Evolutionary conservation across 2,113 vertebrate species (phyloP).

Genomic region (Cyphomyrus plagiostoma): DNA sequence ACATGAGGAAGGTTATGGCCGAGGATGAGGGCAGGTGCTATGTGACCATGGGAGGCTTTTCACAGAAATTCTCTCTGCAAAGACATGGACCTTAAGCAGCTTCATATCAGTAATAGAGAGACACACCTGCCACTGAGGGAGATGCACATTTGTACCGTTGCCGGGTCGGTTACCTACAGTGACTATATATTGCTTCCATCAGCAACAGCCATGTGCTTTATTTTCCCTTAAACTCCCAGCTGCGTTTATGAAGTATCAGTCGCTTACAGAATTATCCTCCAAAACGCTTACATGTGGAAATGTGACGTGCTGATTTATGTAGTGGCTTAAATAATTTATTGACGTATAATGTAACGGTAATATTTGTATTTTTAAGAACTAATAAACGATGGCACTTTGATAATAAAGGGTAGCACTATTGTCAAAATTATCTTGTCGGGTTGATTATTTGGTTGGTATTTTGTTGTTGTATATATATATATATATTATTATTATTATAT

Average conservation of each 20-base stretch:
- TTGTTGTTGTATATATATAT: neutral
- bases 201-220: neutral
- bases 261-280: slow-evolving; percentile 1
- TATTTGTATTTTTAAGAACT: neutral
- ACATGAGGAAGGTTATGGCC: too few relatives aligned
- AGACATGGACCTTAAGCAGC: slow-evolving; percentile 13
- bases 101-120: slow-evolving; percentile 3
- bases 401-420: neutral
- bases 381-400: neutral
- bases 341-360: neutral
- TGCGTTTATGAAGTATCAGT: slow-evolving; percentile 21
- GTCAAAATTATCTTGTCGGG: neutral
- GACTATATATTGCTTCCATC: neutral
- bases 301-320: slow-evolving; percentile 10
- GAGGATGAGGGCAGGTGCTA: too few relatives aligned
- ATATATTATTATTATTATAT: too few relatives aligned
- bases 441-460: neutral
- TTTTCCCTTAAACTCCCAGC: neutral
- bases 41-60: neutral
- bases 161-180: neutral
- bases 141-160: too few relatives aligned
- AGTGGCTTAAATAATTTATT: neutral
- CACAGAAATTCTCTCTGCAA: neutral
- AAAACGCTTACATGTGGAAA: neutral
- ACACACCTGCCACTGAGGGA: neutral